A percentile compares a stretch with the other conserved stretches of the same genome.
Conservation (phyloP, 92 coral and sea anemone species). For the Meandrina meandrites region DNA sequence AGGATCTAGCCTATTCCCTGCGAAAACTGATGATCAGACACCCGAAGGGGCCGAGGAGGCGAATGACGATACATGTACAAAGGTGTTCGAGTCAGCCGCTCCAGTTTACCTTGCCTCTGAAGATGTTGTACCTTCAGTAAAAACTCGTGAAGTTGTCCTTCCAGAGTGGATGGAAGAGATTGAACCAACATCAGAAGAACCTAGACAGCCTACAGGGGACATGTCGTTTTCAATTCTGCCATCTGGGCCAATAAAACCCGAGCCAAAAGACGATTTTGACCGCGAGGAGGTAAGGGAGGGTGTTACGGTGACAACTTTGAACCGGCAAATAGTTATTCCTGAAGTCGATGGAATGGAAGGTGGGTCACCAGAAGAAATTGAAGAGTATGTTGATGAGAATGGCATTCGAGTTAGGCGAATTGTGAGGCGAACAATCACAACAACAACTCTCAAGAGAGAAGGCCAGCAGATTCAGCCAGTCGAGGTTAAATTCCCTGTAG, state of each 20-base stretch:
- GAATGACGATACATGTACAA: slow-evolving; percentile 26
- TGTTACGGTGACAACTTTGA: neutral
- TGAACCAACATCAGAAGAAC: slow-evolving; percentile 53
- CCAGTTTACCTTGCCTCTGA: slow-evolving; percentile 21
- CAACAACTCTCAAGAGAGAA: slow-evolving; percentile 32
- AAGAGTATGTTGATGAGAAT: slow-evolving; percentile 64
- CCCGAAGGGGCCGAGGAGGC: slow-evolving; percentile 40
- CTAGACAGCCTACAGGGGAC: neutral
- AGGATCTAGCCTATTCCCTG: neutral
- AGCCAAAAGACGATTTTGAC: slow-evolving; percentile 1
- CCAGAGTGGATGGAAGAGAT: slow-evolving; percentile 22
- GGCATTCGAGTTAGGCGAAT: slow-evolving; percentile 49
- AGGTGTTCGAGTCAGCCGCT: slow-evolving; percentile 21
- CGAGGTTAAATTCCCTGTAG: slow-evolving; percentile 10
- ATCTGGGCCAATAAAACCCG: neutral
- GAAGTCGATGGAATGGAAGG: slow-evolving; percentile 9
- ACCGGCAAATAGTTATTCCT: slow-evolving; percentile 2
- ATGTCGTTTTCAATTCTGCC: neutral
- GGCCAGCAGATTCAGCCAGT: neutral
- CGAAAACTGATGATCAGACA: neutral
- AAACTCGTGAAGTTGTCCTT: slow-evolving; percentile 5
- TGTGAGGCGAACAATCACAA: slow-evolving; percentile 40
- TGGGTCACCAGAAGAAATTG: slow-evolving; percentile 1
- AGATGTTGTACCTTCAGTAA: slow-evolving; percentile 20
- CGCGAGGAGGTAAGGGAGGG: neutral